Percentiles rank a stretch among this genome's conserved stretches.
Conservation (phyloP, 2,797 vertebrate species). For the Cirrhinus mrigala region DNA sequence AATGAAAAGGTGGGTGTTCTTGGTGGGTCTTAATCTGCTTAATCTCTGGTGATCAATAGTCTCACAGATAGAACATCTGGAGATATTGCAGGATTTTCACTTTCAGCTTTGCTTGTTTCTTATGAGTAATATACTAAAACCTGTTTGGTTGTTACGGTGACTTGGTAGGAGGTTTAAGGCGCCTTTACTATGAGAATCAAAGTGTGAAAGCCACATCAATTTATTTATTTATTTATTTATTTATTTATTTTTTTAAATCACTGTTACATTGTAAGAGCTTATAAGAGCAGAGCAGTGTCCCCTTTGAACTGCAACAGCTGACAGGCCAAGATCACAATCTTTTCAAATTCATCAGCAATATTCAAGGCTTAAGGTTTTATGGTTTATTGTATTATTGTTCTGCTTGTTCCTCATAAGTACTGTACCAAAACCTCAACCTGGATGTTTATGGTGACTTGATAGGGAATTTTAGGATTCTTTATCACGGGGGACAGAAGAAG, state of each 20-base stretch:
- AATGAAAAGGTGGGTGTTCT: constrained; percentile 52
- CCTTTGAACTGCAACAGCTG: background rate
- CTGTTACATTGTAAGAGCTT: background rate
- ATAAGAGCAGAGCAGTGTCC: constrained; percentile 3
- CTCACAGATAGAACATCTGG: constrained; percentile 43
- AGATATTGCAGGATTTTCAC: constrained; percentile 46
- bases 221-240: constrained; percentile 57
- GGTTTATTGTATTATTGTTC: constrained; percentile 25
- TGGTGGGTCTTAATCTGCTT: constrained; percentile 52
- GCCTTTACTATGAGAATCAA: constrained; percentile 68
- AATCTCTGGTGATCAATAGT: constrained; percentile 52
- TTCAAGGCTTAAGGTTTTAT: constrained; percentile 53
- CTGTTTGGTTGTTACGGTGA: constrained; percentile 62
- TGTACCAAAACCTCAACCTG: constrained; percentile 38
- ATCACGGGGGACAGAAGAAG: constrained; percentile 72
- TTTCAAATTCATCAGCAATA: constrained; percentile 44
- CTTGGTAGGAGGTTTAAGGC: background rate
- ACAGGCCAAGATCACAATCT: constrained; percentile 36
- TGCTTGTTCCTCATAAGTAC: background rate
- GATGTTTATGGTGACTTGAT: constrained; percentile 77
- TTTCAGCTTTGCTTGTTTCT: constrained; percentile 51
- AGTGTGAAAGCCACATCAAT: constrained; percentile 68
- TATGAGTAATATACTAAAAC: constrained; percentile 48
- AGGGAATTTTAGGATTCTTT: constrained; percentile 64
- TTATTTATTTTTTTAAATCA: constrained; percentile 23